Evolutionary conservation across 2,113 vertebrate genomes (phyloP), one percentile per base, ranked within the genome.

Genomic region (Castor canadensis): DNA sequence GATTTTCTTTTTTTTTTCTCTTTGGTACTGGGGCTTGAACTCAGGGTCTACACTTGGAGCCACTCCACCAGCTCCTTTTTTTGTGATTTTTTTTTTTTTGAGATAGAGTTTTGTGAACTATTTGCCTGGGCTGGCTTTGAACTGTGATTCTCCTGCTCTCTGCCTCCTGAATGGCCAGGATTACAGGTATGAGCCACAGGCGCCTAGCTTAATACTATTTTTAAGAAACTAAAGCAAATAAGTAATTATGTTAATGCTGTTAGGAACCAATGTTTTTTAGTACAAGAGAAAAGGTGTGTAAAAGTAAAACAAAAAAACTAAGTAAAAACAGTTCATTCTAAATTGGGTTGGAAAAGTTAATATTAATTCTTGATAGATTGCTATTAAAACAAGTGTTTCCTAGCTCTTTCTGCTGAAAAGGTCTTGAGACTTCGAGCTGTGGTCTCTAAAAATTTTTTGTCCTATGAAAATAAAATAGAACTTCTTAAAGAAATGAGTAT

Each of bases 221-320:
- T 43, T 91, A 26, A 77, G 66, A 71, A 92, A 73, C 9, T 58
- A 87, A 93, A 60, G 20, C 58, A 20, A 93, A 22, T 67, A 69
- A 32, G 54, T 71, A 77, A 71, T 58, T 93, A 45, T 52, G 47
- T 49, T 72, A 90, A 77, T 56, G 22, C 7, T 49, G 16, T 71
- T 93, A 64, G 49, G 60, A 87, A 40, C 6, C 17, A 32, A 28
- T 79, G 30, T 62, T 83, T 87, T 92, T 94, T 94, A 67, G 22
- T 45, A 88, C n/a, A 60, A 89, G 17, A 86, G 56, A 17, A 89
- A n/a, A 84, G 52, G 52, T 17, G 16, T 64, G 71, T n/a, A 52
- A 45, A 76, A 82, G n/a, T 89, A 82, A 76, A 85, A 58, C 24
- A n/a, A 72, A 86, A 86, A 89, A 90, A n/a, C 80, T 69, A 90